A percentile compares a stretch with the other conserved stretches of the same genome.
These are phyloP conservation scores for Valencia hispanica DNA, from an alignment of 2,797 vertebrate genomes.

Conservation along the genomic window DNA sequence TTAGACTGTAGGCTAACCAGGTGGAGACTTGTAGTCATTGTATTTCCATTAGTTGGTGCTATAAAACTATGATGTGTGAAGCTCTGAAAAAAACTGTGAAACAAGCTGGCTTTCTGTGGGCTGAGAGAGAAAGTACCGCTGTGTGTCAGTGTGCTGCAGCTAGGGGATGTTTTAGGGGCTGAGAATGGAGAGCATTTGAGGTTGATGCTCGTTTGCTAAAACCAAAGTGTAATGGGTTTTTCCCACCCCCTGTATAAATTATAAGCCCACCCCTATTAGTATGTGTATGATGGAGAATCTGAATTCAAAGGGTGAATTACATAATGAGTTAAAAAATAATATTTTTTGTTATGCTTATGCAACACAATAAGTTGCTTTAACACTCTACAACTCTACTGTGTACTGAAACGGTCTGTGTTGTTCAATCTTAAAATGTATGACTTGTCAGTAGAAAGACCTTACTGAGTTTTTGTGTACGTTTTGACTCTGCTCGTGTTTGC, in stretches of 20 bases:
- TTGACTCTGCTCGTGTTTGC: not conserved
- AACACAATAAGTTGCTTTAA: not conserved
- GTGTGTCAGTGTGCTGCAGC: not conserved
- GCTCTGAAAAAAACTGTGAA: not conserved
- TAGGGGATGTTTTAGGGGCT: slow-evolving; percentile 33
- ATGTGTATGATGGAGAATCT: slow-evolving; percentile 16
- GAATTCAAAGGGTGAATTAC: not conserved
- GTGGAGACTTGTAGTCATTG: slow-evolving; percentile 36
- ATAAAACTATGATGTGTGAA: slow-evolving; percentile 19
- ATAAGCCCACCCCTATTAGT: slow-evolving; percentile 3
- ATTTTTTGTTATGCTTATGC: not conserved
- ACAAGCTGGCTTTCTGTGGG: slow-evolving; percentile 36
- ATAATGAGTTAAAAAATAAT: not conserved
- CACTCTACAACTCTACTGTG: not conserved
- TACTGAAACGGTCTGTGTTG: not conserved
- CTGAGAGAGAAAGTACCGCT: slow-evolving; percentile 53
- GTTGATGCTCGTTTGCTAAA: slow-evolving; percentile 29
- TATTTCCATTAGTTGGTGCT: slow-evolving; percentile 41
- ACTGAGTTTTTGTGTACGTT: not conserved
- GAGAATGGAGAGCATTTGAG: slow-evolving; percentile 33
- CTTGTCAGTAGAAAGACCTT: not conserved
- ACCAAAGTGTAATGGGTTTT: slow-evolving; percentile 56
- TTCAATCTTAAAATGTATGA: not conserved
- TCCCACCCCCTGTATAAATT: slow-evolving; percentile 27
- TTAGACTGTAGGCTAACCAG: slow-evolving; percentile 35